Evolutionary conservation across 2,888 invertebrate genomes (phyloP).

Genomic region (Campaea margaritaria): DNA sequence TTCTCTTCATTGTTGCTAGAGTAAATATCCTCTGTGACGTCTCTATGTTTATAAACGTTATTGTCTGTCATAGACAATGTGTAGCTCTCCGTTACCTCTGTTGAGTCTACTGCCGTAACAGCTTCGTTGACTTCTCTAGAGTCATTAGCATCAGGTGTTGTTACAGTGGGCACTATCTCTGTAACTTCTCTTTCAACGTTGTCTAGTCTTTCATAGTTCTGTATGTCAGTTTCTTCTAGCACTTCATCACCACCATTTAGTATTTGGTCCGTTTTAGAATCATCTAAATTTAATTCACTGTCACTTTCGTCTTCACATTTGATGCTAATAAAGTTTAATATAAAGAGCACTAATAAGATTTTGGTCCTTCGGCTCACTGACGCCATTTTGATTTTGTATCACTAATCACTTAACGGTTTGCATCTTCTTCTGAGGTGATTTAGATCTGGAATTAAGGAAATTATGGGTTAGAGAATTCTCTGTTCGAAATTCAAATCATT

Average conservation of each 20-base stretch:
- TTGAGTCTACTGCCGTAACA: slow-evolving; percentile 12
- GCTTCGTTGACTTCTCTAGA: slow-evolving; percentile 19
- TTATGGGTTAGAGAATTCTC: no score
- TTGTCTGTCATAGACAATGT: slow-evolving; percentile 36
- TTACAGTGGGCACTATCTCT: slow-evolving; percentile 19
- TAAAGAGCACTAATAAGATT: slow-evolving; percentile 36
- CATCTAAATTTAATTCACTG: slow-evolving; percentile 33
- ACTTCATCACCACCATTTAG: slow-evolving; percentile 34
- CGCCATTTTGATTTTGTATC: slow-evolving; percentile 41
- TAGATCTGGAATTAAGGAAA: slow-evolving; percentile 34
- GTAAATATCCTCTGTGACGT: slow-evolving; percentile 28
- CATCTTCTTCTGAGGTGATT: slow-evolving; percentile 22
- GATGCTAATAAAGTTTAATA: slow-evolving; percentile 26
- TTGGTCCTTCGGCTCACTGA: slow-evolving; percentile 31
- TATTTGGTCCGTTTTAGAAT: slow-evolving; percentile 35
- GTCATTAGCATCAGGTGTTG: slow-evolving; percentile 15
- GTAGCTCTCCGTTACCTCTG: slow-evolving; percentile 27
- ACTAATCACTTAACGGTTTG: slow-evolving; percentile 2
- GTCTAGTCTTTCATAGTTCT: slow-evolving; percentile 35
- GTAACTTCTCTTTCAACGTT: slow-evolving; percentile 22
- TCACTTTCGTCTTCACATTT: slow-evolving; percentile 40
- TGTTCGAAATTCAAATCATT: no score
- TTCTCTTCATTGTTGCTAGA: slow-evolving; percentile 36
- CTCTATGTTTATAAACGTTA: slow-evolving; percentile 37
- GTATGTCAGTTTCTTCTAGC: slow-evolving; percentile 38